Evolutionary conservation across 2,888 invertebrate species (phyloP).

Genomic region (Cheilosia impressa): DNA sequence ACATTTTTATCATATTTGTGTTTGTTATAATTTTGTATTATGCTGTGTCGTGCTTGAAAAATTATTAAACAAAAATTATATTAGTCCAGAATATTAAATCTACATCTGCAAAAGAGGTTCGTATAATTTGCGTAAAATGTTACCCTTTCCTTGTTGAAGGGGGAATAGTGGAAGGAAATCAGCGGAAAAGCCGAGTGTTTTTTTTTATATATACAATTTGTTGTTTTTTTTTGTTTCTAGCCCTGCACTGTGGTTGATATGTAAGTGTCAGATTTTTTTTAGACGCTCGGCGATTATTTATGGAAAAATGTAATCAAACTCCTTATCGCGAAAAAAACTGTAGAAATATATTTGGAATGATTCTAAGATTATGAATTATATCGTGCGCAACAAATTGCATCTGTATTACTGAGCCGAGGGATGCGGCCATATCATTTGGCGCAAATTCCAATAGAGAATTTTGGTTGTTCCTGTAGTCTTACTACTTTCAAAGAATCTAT

Average conservation of each 20-base stretch:
- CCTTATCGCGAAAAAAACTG: not conserved
- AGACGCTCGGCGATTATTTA: not conserved
- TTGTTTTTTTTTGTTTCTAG: not conserved
- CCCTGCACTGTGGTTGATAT: not conserved
- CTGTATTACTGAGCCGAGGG: not conserved
- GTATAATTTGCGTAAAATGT: constrained; percentile 45
- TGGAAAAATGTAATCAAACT: not conserved
- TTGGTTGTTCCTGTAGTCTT: constrained; percentile 7
- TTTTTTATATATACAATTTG: constrained; percentile 17
- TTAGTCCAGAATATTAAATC: constrained; percentile 21
- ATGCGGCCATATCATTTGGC: constrained; percentile 28
- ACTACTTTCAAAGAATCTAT: too few relatives aligned
- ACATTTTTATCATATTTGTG: constrained; percentile 13
- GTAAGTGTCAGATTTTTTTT: constrained; percentile 12
- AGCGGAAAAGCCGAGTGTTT: constrained; percentile 57
- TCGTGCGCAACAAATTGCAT: constrained; percentile 1
- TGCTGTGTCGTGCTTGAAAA: constrained; percentile 2
- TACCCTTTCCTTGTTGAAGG: not conserved
- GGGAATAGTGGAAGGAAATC: constrained; percentile 6
- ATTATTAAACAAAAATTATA: not conserved
- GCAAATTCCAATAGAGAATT: constrained; percentile 44
- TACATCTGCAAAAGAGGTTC: constrained; percentile 64
- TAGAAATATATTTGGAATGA: too few relatives aligned
- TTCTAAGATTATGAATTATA: not conserved
- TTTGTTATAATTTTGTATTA: constrained; percentile 17